Evolutionary conservation across 2,113 vertebrate genomes (phyloP).

Genomic region (Neodon shergylaensis): DNA sequence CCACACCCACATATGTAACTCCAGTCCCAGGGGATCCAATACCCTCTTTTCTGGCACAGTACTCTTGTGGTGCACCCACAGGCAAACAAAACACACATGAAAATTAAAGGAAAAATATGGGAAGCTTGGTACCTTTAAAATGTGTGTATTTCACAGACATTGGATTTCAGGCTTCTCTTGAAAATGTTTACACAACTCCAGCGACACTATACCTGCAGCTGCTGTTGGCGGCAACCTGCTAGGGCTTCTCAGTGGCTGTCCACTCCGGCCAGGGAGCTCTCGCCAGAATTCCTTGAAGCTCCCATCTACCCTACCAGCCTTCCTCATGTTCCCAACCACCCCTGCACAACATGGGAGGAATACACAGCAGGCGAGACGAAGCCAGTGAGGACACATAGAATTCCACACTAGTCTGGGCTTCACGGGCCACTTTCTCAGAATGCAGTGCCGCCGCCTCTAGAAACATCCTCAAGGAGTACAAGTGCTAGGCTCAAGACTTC

Average conservation of each 20-base stretch:
- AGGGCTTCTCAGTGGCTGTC: slow-evolving; percentile 1
- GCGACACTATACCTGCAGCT: background rate
- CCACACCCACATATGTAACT: background rate
- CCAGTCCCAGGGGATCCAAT: too few species aligned
- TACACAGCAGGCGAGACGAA: background rate
- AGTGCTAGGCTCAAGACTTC: background rate
- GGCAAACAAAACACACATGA: background rate
- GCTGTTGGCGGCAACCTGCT: background rate
- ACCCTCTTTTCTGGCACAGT: background rate
- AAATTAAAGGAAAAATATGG: background rate
- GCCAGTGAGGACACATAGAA: background rate
- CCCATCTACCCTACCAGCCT: background rate
- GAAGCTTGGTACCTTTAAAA: slow-evolving; percentile 16
- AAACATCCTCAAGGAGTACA: background rate
- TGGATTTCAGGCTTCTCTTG: slow-evolving; percentile 41
- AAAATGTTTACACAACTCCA: background rate
- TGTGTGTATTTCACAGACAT: slow-evolving; percentile 44
- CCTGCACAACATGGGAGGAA: background rate
- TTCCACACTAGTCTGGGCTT: background rate
- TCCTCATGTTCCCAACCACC: background rate
- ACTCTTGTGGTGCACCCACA: background rate
- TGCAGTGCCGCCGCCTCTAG: background rate
- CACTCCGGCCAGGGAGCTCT: background rate
- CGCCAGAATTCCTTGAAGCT: slow-evolving; percentile 26
- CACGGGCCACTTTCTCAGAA: background rate